Evolutionary conservation across 2,888 invertebrate species (phyloP).

Genomic region (Gymnosoma rotundatum): DNA sequence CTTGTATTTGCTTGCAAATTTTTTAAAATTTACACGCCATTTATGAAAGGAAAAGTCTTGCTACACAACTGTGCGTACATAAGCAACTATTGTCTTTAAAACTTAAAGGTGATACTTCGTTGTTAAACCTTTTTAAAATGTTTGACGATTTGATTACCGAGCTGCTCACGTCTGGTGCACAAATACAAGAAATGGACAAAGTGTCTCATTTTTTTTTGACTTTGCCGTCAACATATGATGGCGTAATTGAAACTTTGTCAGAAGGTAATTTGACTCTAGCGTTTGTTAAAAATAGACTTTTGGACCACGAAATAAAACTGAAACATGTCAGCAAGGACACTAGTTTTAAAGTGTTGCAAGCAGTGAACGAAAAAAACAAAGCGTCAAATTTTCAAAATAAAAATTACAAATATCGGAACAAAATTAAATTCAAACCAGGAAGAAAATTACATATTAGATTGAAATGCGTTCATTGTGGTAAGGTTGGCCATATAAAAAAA

Average conservation of each 20-base stretch:
- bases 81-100: conserved; percentile 63
- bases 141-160: conserved; percentile 66
- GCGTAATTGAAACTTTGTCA: conserved; percentile 41
- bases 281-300: conserved; percentile 57
- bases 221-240: conserved; percentile 60
- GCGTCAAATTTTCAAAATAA: neutral
- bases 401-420: neutral
- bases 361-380: conserved; percentile 9
- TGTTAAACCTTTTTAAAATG: conserved; percentile 65
- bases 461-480: conserved; percentile 76
- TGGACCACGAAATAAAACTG: conserved; percentile 56
- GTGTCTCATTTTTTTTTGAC: conserved; percentile 59
- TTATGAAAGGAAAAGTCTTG: conserved; percentile 63
- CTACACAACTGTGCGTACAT: conserved; percentile 61
- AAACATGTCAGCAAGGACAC: too few relatives aligned
- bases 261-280: conserved; percentile 49
- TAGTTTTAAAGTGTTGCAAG: conserved; percentile 57
- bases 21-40: conserved; percentile 59
- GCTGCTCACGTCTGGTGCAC: conserved; percentile 51
- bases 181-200: conserved; percentile 62
- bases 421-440: neutral
- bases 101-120: conserved; percentile 51
- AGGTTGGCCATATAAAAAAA: conserved; percentile 75
- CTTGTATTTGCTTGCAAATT: conserved; percentile 59
- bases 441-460: neutral